A percentile compares a stretch with the other conserved stretches of the same genome.
Conservation (phyloP, 2,113 vertebrate genomes). For the Lepisosteus osseus region DNA sequence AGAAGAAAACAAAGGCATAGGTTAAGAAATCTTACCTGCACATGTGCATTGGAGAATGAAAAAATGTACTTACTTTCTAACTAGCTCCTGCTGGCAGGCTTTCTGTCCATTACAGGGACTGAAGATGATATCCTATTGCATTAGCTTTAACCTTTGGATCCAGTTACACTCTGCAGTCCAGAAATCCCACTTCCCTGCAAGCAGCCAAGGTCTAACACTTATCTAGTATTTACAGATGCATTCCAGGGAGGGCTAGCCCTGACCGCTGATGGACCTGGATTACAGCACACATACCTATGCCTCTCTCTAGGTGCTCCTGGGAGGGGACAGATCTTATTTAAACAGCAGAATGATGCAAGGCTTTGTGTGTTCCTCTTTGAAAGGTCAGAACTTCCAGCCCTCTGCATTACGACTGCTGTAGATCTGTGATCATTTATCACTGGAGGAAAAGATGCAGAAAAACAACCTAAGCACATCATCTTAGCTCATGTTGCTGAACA, state of each 20-base stretch:
- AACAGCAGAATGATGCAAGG: background rate
- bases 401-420: no score
- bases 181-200: background rate
- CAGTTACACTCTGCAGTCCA: background rate
- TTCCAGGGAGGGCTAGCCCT: background rate
- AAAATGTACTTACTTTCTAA: background rate
- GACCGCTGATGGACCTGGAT: background rate
- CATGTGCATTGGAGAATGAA: no score
- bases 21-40: no score
- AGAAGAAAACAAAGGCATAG: no score
- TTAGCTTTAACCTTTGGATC: slow-evolving; percentile 3
- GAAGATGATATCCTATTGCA: background rate
- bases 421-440: no score
- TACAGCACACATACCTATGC: no score
- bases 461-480: no score
- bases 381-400: no score
- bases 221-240: background rate
- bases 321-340: background rate
- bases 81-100: background rate
- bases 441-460: no score
- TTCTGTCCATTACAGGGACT: background rate
- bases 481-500: no score
- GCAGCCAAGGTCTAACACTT: slow-evolving; percentile 12
- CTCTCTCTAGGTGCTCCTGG: no score
- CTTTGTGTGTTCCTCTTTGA: no score